Evolutionary conservation across 2,113 vertebrate species (phyloP).

Genomic region (Apaloderma vittatum): DNA sequence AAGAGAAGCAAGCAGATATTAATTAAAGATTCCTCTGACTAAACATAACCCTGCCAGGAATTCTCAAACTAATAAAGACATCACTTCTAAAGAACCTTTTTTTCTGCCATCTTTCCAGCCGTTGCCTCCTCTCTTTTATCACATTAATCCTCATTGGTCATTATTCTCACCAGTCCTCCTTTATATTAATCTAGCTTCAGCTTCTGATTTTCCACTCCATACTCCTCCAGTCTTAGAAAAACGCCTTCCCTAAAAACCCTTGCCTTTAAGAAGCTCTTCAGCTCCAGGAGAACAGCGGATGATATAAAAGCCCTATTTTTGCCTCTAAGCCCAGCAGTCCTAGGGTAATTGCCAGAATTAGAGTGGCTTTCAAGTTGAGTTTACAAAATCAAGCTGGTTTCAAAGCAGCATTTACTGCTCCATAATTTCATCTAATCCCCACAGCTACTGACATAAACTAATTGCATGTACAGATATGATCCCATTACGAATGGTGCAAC

Average conservation of each 20-base stretch:
- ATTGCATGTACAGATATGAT: conserved; percentile 54
- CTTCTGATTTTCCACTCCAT: not conserved
- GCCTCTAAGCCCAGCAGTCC: conserved; percentile 13
- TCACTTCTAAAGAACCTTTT: not conserved
- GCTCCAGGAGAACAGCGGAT: not conserved
- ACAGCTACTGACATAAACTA: conserved; percentile 66
- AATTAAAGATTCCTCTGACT: conserved; percentile 26
- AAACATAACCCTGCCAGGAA: not conserved
- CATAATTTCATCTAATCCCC: conserved; percentile 62
- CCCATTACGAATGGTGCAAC: conserved; percentile 56
- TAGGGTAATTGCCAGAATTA: conserved; percentile 25
- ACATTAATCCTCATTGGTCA: not conserved
- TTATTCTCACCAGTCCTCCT: not conserved
- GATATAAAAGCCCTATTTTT: not conserved
- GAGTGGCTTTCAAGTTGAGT: conserved; percentile 42
- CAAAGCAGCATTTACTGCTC: conserved; percentile 47
- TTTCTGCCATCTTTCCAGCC: not conserved
- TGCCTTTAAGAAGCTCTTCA: not conserved
- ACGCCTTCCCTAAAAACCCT: not conserved
- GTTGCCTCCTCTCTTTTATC: not conserved
- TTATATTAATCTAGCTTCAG: not conserved
- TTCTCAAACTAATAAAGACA: conserved; percentile 5
- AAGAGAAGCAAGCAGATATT: conserved; percentile 1
- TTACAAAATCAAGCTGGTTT: conserved; percentile 58
- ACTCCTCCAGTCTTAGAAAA: not conserved